Evolutionary conservation across 2,888 invertebrate species (phyloP), one percentile per base, ranked within the genome.

Genomic region (Plagiodera versicolora): DNA sequence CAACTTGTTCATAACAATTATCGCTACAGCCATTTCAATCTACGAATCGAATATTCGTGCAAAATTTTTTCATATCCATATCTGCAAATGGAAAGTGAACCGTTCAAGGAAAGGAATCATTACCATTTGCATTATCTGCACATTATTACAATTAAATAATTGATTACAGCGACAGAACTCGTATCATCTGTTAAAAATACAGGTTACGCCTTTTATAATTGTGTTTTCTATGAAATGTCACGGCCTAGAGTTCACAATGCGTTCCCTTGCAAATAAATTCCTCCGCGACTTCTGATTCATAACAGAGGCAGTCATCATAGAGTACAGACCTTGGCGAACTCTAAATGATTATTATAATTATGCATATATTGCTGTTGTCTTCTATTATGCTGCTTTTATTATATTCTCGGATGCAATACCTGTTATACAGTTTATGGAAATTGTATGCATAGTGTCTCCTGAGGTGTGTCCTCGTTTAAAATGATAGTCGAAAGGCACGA

Each of bases 171-270:
- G 66, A 67, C 66, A 65, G 64, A 67, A 67, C 66, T 61, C 58
- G 61, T 66, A 63, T 65, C 63, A 66, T 61, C 61, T 58, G 48
- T 60, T 61, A 32, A 53, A 63, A 65, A 61, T 58, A 57, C 28
- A 49, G 74, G 75, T 71, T 73, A 73, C 73, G 72, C 75, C 74
- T 75, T 75, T 75, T 73, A 74, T 75, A 72, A 74, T 74, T 73
- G 72, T 70, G 66, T 72, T 74, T 74, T 67, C 70, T 58, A 67
- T 57, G 69, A 77, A 77, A 78, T 78, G 77, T 77, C 78, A 78
- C 69, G 77, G 77, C 69, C 74, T 75, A 73, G 72, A 76, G 76
- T 77, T 75, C 74, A 76, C 58, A 67, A 65, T 60, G 67, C 67
- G 68, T 67, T 69, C 67, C 66, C 66, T 63, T 66, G n/a, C 69